Base-by-base conservation (phyloP, 2,113 vertebrate species). In the Emydocephalus ijimae region DNA sequence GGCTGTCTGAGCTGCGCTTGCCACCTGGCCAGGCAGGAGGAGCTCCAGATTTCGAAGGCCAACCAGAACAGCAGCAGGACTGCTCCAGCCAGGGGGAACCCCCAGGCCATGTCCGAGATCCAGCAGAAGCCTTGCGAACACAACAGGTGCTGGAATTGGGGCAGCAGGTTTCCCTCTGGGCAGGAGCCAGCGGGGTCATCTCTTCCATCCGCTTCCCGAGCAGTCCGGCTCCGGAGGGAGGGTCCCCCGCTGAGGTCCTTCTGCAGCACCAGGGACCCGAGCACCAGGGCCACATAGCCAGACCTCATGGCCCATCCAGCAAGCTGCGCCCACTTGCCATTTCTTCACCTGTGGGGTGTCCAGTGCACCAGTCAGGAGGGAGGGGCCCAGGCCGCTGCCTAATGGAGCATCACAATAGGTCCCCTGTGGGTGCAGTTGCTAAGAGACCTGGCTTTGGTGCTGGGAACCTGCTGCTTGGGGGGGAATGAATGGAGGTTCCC, bases 151-250 rank as follows among this genome's bases (percentile, higher is more conserved):
- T 34, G 59, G 4, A 93, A 48, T 4, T 23, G 48, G 2, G 12
- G 12, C 14, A 69, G 85, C 14, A 45, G 29, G 20, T 3, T 23
- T 1, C 15, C 15, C 21, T 87, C 81, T 1, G 0, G 45, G n/a
- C 48, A 64, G 34, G 9, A 5, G n/a, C 54, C 6, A 0, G 5
- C 11, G 0, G 23, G 12, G 14, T 4, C 34, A 2, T n/a, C 39
- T 4, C 1, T 10, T 3, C 8, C 43, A 26, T 81, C 23, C 3
- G 10, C 59, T 45, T 23, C 61, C 50, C 2, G 1, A 10, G n/a
- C 0, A 1, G 29, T 3, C 11, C 0, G 5, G 55, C 5, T 24
- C 3, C 4, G 15, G 8, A 59, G 24, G 6, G 48, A 1, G 2
- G 10, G 59, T 0, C 48, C 39, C 2, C 29, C 26, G 0, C 26